phyloP scores from a whole-genome alignment of 2,797 vertebrate genomes.

The Coccyzus lansbergi region DNA sequence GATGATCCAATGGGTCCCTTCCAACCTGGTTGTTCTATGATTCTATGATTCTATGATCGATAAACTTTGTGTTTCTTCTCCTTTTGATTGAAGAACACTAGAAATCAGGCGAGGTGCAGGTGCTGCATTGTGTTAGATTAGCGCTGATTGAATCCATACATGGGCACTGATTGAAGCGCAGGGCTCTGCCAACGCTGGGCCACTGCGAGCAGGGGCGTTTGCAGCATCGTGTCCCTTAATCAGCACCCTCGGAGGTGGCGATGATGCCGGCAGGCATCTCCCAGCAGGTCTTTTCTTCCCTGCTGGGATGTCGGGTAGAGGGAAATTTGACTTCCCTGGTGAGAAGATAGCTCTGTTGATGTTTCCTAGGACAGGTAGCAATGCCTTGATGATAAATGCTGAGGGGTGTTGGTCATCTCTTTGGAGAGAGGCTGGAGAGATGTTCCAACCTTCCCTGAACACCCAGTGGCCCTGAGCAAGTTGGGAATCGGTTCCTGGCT shows the following conservation, averaged over 20 bases:
- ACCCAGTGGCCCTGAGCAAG: rapidly evolving
- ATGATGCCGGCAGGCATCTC: not conserved
- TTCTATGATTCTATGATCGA: too few relatives aligned
- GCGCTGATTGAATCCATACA: slow-evolving; percentile 76
- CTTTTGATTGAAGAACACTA: slow-evolving; percentile 81
- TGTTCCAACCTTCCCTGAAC: not conserved
- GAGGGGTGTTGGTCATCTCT: not conserved
- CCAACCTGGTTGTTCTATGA: too few relatives aligned
- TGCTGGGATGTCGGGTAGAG: not conserved
- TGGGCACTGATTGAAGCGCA: slow-evolving; percentile 74
- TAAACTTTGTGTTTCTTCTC: slow-evolving; percentile 48
- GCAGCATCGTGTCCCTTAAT: slow-evolving; percentile 46
- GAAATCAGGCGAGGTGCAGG: slow-evolving; percentile 78
- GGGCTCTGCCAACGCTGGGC: slow-evolving; percentile 24
- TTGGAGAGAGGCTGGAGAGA: not conserved
- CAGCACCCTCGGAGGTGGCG: slow-evolving; percentile 5
- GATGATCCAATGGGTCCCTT: too few relatives aligned
- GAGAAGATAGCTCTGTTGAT: rapidly evolving
- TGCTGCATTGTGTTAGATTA: slow-evolving; percentile 79
- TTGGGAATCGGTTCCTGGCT: not conserved
- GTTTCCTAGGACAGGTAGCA: rapidly evolving
- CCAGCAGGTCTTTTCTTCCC: not conserved
- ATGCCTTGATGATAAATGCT: not conserved
- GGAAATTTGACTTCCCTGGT: not conserved
- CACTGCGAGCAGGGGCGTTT: slow-evolving; percentile 15